phyloP scores from a whole-genome alignment of 2,113 vertebrate genomes.

The Triplophysa rosa region DNA sequence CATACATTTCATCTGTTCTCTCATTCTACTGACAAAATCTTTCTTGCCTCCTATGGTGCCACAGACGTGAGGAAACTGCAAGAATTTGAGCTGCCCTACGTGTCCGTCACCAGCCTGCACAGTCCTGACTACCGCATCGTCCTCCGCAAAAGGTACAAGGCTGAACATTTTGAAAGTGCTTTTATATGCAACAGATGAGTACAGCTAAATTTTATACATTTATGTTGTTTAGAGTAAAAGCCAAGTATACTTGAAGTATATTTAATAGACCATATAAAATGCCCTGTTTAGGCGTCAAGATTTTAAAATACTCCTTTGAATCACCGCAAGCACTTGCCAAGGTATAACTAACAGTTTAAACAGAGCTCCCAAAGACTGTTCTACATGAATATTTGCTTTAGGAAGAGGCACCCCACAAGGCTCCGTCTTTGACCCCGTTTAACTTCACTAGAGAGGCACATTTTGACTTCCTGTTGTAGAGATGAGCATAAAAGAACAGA shows the following conservation, averaged over 20 bases:
- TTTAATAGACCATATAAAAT: too few species aligned
- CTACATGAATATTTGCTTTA: background rate
- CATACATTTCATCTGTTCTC: constrained; percentile 11
- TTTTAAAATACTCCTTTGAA: background rate
- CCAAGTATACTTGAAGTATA: too few species aligned
- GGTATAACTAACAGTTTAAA: background rate
- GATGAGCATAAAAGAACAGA: background rate
- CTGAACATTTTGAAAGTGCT: constrained; percentile 19
- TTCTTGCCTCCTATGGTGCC: background rate
- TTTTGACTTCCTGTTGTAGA: constrained; percentile 13
- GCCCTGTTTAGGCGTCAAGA: too few species aligned
- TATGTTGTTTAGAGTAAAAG: background rate
- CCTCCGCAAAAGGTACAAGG: constrained; percentile 89
- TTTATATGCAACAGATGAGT: background rate
- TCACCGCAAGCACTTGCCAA: background rate
- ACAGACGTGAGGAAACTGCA: constrained; percentile 96
- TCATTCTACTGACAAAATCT: constrained; percentile 29
- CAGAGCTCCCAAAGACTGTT: background rate
- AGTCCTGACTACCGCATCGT: constrained; percentile 91
- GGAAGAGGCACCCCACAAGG: constrained; percentile 6
- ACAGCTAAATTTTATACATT: background rate
- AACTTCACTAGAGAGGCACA: background rate
- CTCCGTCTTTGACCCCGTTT: background rate
- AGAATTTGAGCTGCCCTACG: constrained; percentile 96
- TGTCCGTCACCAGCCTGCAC: constrained; percentile 92